Evolutionary conservation across 2,797 vertebrate species (phyloP), one percentile per base, ranked within the genome.

Genomic region (Malurus splendens): DNA sequence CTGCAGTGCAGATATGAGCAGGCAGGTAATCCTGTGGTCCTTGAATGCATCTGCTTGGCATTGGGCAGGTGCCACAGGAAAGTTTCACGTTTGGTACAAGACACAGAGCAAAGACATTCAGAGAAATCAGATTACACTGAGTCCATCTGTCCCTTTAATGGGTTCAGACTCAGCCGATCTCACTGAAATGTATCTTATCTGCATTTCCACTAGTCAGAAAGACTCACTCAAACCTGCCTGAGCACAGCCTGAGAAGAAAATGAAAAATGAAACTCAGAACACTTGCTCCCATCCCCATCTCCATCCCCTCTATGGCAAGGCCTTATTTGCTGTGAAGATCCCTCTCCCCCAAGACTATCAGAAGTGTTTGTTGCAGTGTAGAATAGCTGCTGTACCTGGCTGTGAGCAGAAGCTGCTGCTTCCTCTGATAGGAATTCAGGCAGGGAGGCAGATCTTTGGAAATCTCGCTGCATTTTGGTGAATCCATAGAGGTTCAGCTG

Each of bases 401-500:
- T 72, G 59, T 78, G 83, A 65, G 66, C 45, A 59, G 83, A 57
- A 65, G 20, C 20, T 86, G 75, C 83, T 45, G 39, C 45, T 79
- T 86, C 83, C 52, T 86, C 83, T 52, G 66, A 0, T 0, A 86
- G 59, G 39, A 86, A 86, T 52, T 86, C 74, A 0, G 74, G 83
- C 30, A 86, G 66, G 4, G 83, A 86, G 25, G 74, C 66, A 79
- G 83, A 78, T 33, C 83, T 72, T 22, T 52, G 59, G 52, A 22
- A 18, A 52, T 72, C 14, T 32, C 3, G 17, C 47, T 65, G 52
- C 13, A 59, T 0, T 59, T 45, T 79, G 75, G 39, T 59, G 83
- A 86, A 86, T 65, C 83, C 75, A 14, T 86, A 86, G 12, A 27
- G 14, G 18, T 86, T 72, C 44, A 86, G 59, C 74, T 79, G 74